phyloP scores from a whole-genome alignment of 64 coral and sea anemone genomes.

The Exaiptasia diaphana region DNA sequence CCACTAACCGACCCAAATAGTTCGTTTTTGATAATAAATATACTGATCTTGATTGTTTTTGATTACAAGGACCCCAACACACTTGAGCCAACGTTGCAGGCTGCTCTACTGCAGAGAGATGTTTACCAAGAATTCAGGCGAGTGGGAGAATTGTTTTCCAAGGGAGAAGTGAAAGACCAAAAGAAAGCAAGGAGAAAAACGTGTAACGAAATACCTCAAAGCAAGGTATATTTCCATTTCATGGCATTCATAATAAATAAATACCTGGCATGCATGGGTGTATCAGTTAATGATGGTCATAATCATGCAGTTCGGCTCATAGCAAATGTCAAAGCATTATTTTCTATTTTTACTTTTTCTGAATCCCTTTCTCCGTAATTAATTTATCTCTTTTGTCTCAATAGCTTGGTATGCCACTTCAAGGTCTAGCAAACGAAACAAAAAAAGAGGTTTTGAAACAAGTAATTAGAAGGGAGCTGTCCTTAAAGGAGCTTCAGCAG shows the following conservation, averaged over 20 bases:
- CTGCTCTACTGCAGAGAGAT: not conserved
- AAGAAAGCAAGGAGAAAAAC: not conserved
- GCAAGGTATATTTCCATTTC: not conserved
- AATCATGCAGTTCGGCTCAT: too few relatives aligned
- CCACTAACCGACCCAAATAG: too few relatives aligned
- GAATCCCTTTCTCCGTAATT: too few relatives aligned
- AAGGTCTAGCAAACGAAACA: constrained; percentile 20
- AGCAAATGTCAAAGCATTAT: too few relatives aligned
- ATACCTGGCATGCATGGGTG: not conserved
- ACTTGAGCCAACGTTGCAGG: constrained; percentile 26
- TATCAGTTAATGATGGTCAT: too few relatives aligned
- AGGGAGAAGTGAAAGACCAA: not conserved
- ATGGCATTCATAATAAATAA: not conserved
- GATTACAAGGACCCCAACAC: not conserved
- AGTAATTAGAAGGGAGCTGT: not conserved
- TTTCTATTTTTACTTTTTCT: too few relatives aligned
- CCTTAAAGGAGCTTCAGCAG: constrained; percentile 18
- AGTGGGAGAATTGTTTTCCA: not conserved
- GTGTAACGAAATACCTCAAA: constrained; percentile 7
- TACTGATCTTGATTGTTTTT: not conserved
- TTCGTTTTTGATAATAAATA: too few relatives aligned
- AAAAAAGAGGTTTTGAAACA: not conserved
- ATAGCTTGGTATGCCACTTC: constrained; percentile 27
- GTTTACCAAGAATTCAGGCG: not conserved
- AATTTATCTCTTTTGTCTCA: not conserved